Percentiles rank a stretch among this genome's conserved stretches.
Evolutionary conservation across 2,797 vertebrate species (phyloP).

Genomic region (Odontamblyopus rebecca): DNA sequence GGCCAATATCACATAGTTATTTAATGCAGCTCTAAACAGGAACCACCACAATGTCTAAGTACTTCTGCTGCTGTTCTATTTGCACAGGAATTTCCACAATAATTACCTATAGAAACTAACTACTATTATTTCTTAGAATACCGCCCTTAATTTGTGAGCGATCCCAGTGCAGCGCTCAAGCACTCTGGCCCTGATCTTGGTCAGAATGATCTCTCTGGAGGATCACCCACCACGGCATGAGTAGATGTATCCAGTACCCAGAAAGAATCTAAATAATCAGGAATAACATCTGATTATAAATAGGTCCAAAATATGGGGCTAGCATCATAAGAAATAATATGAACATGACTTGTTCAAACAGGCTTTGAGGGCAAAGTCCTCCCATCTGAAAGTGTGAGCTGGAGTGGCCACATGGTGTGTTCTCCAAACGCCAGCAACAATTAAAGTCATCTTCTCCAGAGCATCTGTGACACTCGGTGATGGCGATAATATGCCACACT

Average conservation of each 20-base stretch:
- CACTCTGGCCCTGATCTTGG: neutral
- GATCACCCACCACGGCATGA: neutral
- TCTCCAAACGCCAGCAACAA: slow-evolving; percentile 56
- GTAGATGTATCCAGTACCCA: neutral
- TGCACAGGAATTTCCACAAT: neutral
- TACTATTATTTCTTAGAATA: neutral
- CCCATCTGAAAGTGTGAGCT: slow-evolving; percentile 6
- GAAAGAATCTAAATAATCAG: neutral
- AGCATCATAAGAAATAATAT: neutral
- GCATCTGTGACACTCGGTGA: slow-evolving; percentile 63
- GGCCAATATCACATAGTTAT: slow-evolving; percentile 19
- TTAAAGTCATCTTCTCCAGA: slow-evolving; percentile 56
- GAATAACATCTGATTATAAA: neutral
- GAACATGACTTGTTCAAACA: neutral
- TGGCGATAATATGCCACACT: slow-evolving; percentile 63
- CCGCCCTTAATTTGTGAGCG: neutral
- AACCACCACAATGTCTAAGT: neutral
- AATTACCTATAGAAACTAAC: neutral
- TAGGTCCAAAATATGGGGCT: neutral
- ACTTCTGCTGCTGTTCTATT: neutral
- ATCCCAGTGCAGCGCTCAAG: neutral
- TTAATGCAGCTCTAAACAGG: slow-evolving; percentile 13
- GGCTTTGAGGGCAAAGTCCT: neutral
- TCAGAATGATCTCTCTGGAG: neutral
- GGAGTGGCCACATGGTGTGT: slow-evolving; percentile 22